phyloP scores from a whole-genome alignment of 2,888 invertebrate genomes.

The Macrophya alboannulata region DNA sequence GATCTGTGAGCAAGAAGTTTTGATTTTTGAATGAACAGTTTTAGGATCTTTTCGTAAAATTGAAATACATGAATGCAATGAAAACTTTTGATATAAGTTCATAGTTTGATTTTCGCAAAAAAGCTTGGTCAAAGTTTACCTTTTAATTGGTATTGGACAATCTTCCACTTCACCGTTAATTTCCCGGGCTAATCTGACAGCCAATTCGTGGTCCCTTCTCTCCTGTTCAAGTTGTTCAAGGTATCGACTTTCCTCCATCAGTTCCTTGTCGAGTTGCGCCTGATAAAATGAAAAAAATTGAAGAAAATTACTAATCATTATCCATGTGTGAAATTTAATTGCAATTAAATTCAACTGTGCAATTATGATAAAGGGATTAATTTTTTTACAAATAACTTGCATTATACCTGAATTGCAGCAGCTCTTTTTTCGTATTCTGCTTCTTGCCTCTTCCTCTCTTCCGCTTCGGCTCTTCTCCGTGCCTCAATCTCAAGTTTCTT shows the following conservation, averaged over 20 bases:
- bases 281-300: constrained; percentile 66
- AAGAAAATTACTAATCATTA: constrained; percentile 13
- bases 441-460: constrained; percentile 86
- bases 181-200: constrained; percentile 94
- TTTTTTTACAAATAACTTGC: not conserved
- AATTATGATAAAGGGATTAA: not conserved
- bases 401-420: constrained; percentile 82
- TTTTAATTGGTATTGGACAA: constrained; percentile 88
- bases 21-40: too few relatives aligned
- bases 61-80: not conserved
- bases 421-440: constrained; percentile 88
- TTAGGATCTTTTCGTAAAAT: too few relatives aligned
- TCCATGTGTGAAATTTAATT: not conserved
- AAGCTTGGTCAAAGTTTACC: constrained; percentile 81
- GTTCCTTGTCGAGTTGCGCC: constrained; percentile 87
- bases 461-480: constrained; percentile 92
- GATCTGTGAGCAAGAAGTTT: constrained; percentile 83
- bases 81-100: not conserved
- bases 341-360: not conserved
- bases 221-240: constrained; percentile 95
- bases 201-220: constrained; percentile 96
- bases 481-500: constrained; percentile 95
- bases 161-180: constrained; percentile 93
- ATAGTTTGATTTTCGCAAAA: constrained; percentile 5
- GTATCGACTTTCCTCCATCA: constrained; percentile 86